Conservation (phyloP, 2,113 vertebrate genomes). For the Panthera tigris region DNA sequence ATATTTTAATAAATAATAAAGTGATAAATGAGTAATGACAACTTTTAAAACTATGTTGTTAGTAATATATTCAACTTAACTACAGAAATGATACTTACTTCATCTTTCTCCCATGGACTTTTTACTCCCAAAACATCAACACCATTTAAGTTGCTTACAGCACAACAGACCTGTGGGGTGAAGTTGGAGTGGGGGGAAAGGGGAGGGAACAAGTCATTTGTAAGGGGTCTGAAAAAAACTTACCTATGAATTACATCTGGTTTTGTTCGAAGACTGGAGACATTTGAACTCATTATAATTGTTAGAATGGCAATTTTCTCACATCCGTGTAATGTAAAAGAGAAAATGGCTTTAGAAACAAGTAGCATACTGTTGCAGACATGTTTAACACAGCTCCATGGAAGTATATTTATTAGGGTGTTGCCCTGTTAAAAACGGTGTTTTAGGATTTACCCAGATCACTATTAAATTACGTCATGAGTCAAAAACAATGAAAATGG, state of each 20-base stretch:
- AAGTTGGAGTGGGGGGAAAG: fast-evolving
- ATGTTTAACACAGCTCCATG: slow-evolving; percentile 37
- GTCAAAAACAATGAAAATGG: neutral
- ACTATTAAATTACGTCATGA: slow-evolving; percentile 47
- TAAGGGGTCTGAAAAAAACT: neutral
- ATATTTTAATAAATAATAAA: neutral
- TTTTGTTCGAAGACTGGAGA: neutral
- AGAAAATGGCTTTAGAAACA: slow-evolving; percentile 31
- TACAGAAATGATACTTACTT: neutral
- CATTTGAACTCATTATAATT: neutral
- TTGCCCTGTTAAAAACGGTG: slow-evolving; percentile 22
- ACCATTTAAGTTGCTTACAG: neutral
- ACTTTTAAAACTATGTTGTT: neutral
- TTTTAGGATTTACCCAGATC: slow-evolving; percentile 30
- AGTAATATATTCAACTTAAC: neutral
- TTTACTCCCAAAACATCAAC: neutral
- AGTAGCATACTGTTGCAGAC: neutral
- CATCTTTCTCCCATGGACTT: neutral
- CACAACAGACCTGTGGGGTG: neutral
- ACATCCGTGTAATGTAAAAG: neutral
- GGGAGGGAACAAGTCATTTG: neutral
- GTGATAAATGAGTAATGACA: neutral
- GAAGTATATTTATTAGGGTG: slow-evolving; percentile 18
- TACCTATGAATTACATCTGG: slow-evolving; percentile 8
- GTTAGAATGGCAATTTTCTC: slow-evolving; percentile 12